These are phyloP conservation scores for Himalopsyche japonica DNA, from an alignment of 2,888 invertebrate genomes.

Conservation along the genomic window DNA sequence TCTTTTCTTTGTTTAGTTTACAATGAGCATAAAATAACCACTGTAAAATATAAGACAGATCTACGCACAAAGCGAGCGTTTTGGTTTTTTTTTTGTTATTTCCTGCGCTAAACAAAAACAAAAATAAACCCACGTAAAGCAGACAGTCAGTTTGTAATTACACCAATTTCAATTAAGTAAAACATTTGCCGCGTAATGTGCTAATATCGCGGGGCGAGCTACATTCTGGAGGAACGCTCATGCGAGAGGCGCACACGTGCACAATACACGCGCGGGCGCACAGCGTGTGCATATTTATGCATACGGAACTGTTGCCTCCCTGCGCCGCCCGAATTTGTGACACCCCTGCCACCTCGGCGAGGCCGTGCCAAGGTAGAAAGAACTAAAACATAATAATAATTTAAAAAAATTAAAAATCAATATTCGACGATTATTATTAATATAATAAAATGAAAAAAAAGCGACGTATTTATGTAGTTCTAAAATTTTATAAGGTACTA, in stretches of 20 bases:
- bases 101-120: no score
- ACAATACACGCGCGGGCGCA: not conserved
- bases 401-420: no score
- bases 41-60: no score
- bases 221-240: conserved; percentile 12
- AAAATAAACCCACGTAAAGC: not conserved
- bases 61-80: no score
- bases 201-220: conserved; percentile 29
- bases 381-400: not conserved
- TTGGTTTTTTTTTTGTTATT: no score
- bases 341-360: not conserved
- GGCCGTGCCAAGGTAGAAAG: not conserved
- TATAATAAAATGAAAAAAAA: no score
- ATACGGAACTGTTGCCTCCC: not conserved
- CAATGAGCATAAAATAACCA: no score
- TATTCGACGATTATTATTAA: no score
- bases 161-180: conserved; percentile 38
- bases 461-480: no score
- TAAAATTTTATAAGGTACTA: no score
- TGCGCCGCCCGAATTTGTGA: not conserved
- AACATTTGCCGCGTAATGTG: conserved; percentile 36
- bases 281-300: not conserved
- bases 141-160: conserved; percentile 24
- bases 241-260: not conserved
- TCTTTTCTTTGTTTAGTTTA: no score